phyloP scores from a whole-genome alignment of 1,140 invertebrate species.

The Pogonomyrmex barbatus region DNA sequence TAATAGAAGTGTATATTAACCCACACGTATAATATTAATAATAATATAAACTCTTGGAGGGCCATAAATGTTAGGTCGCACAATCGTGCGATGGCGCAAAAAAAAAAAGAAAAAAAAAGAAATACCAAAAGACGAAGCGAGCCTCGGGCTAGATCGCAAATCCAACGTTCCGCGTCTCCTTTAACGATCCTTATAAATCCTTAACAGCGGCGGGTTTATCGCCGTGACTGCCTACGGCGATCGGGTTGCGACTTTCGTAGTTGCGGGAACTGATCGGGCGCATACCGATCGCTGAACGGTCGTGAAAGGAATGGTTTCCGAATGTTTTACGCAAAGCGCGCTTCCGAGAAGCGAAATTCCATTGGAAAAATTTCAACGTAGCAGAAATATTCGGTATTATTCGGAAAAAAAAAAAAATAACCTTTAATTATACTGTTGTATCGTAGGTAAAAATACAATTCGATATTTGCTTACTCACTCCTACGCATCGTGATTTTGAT shows the following conservation, averaged over 20 bases:
- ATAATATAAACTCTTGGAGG: slow-evolving; percentile 36
- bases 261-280: slow-evolving; percentile 40
- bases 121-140: slow-evolving; percentile 41
- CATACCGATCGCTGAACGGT: slow-evolving; percentile 29
- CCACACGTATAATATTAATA: slow-evolving; percentile 31
- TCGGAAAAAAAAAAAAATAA: not conserved
- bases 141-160: slow-evolving; percentile 54
- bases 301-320: slow-evolving; percentile 32
- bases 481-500: not conserved
- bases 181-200: slow-evolving; percentile 63
- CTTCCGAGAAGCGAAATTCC: slow-evolving; percentile 10
- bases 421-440: not conserved
- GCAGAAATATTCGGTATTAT: not conserved
- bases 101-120: not conserved
- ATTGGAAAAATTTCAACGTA: slow-evolving; percentile 14
- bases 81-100: slow-evolving; percentile 15
- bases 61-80: slow-evolving; percentile 17
- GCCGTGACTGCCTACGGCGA: slow-evolving; percentile 52
- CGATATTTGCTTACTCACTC: not conserved
- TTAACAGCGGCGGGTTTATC: slow-evolving; percentile 59
- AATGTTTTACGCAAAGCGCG: not conserved
- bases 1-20: slow-evolving; percentile 13
- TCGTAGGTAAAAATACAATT: not conserved
- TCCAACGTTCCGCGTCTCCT: slow-evolving; percentile 55
- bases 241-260: slow-evolving; percentile 51